Percentiles rank a stretch among this genome's conserved stretches.
phyloP scores from a whole-genome alignment of 2,888 invertebrate species.

The Oasisia sp. region DNA sequence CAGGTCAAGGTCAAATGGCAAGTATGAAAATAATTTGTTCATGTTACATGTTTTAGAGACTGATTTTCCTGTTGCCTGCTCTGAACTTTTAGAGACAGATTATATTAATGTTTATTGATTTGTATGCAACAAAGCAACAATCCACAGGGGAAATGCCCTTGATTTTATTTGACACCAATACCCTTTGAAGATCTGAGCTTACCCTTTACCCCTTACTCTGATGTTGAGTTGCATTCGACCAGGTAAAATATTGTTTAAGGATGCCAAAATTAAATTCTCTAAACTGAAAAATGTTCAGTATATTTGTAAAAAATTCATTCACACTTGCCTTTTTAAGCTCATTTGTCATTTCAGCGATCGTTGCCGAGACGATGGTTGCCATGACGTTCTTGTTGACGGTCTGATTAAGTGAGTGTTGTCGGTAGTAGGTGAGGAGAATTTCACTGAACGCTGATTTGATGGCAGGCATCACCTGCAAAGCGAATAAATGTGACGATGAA shows the following conservation, averaged over 20 bases:
- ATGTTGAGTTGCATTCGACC: no score
- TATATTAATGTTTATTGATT: no score
- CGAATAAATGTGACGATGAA: not conserved
- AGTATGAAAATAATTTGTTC: not conserved
- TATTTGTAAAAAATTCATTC: not conserved
- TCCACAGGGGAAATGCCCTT: no score
- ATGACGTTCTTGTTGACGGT: not conserved
- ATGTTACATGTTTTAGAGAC: no score
- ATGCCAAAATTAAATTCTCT: not conserved
- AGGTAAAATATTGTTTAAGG: no score
- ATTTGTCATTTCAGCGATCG: not conserved
- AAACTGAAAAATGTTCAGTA: no score
- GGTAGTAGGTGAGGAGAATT: slow-evolving; percentile 4
- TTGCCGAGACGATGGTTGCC: not conserved
- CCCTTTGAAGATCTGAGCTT: no score
- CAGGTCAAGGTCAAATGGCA: not conserved
- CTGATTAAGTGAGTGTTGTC: not conserved
- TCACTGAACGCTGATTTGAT: not conserved
- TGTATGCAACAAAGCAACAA: no score
- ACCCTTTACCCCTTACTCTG: no score
- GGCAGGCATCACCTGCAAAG: not conserved
- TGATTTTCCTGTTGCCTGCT: no score
- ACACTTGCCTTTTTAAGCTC: not conserved
- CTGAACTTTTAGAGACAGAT: no score
- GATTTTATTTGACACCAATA: no score